phyloP scores from a whole-genome alignment of 2,888 invertebrate genomes.

The Pristionchus entomophagus region DNA sequence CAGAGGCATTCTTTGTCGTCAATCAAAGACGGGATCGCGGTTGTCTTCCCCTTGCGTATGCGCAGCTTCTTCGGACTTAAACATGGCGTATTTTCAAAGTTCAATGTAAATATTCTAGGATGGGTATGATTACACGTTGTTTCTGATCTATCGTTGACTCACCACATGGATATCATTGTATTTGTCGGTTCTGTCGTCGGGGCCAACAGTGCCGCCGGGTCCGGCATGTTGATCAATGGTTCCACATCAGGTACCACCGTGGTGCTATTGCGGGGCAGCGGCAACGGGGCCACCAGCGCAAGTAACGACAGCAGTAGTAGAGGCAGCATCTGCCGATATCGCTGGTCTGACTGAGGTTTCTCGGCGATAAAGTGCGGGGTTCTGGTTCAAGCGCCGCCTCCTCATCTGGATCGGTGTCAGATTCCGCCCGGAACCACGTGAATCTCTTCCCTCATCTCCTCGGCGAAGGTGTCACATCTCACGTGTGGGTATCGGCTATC shows the following conservation, averaged over 20 bases:
- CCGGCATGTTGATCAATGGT: not conserved
- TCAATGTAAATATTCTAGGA: not conserved
- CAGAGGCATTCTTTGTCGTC: not conserved
- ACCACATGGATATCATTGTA: not conserved
- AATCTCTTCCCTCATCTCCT: not conserved
- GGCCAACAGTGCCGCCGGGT: not conserved
- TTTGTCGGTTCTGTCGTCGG: not conserved
- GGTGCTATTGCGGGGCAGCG: not conserved
- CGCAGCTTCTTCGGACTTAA: not conserved
- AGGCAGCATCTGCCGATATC: not conserved
- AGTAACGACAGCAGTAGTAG: not conserved
- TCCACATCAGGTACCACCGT: not conserved
- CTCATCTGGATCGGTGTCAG: conserved; percentile 2
- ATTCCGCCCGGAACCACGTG: not conserved
- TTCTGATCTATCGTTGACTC: too few relatives aligned
- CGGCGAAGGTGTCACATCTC: not conserved
- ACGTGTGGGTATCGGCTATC: conserved; percentile 25
- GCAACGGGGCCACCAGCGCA: not conserved
- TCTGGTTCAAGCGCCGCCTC: not conserved
- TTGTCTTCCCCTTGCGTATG: not conserved
- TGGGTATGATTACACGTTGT: too few relatives aligned
- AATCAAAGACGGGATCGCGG: not conserved
- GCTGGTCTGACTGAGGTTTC: not conserved
- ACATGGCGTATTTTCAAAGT: not conserved
- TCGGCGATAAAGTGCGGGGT: too few relatives aligned